Percentiles rank a stretch among this genome's conserved stretches.
Evolutionary conservation across 2,113 vertebrate genomes (phyloP).

Genomic region (Microcebus jonahi): DNA sequence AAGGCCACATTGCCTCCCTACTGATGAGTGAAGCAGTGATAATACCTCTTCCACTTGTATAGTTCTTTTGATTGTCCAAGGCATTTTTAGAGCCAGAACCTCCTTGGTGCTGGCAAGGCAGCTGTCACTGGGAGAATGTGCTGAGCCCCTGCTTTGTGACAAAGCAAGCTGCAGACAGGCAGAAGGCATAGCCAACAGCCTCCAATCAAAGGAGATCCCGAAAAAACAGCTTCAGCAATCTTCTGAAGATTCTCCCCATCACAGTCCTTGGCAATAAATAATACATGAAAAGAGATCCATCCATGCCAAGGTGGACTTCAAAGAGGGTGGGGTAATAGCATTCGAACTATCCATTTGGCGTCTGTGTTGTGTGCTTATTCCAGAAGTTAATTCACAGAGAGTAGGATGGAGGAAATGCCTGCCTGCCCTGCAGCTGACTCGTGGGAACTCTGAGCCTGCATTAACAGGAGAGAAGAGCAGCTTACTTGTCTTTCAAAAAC

Average conservation of each 20-base stretch:
- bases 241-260: slow-evolving; percentile 48
- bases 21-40: neutral
- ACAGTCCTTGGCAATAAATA: slow-evolving; percentile 55
- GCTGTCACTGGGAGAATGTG: neutral
- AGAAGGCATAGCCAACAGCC: slow-evolving; percentile 57
- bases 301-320: slow-evolving; percentile 71
- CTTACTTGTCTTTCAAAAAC: slow-evolving; percentile 30
- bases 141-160: slow-evolving; percentile 31
- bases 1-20: neutral
- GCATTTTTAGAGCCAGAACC: slow-evolving; percentile 48
- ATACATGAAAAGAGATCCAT: slow-evolving; percentile 58
- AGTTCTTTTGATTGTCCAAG: neutral
- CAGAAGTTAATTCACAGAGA: slow-evolving; percentile 64
- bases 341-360: slow-evolving; percentile 44
- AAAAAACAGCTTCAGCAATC: slow-evolving; percentile 57
- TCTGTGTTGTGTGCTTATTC: neutral
- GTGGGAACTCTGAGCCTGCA: slow-evolving; percentile 51
- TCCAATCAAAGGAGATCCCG: slow-evolving; percentile 77
- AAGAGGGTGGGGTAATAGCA: slow-evolving; percentile 4
- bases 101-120: slow-evolving; percentile 9
- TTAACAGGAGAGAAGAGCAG: neutral
- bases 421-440: slow-evolving; percentile 28
- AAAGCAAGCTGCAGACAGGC: slow-evolving; percentile 45
- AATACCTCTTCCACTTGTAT: neutral
- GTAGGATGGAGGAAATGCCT: slow-evolving; percentile 42